Conservation (phyloP, 2,888 invertebrate genomes). For the Anarsia innoxiella region DNA sequence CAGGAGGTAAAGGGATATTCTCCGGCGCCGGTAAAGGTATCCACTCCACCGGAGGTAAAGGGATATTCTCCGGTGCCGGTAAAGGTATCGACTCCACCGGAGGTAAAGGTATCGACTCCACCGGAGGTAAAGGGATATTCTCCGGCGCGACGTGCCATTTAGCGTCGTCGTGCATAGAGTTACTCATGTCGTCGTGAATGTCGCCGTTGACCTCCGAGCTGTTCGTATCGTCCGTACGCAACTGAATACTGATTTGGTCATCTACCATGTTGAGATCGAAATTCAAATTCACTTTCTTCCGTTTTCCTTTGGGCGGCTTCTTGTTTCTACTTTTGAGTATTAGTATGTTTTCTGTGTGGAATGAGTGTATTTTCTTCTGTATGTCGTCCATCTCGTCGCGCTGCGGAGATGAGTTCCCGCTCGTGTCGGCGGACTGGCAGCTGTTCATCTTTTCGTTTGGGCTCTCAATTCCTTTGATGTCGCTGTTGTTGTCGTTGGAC, state of each 20-base stretch:
- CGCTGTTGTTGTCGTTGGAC: slow-evolving; percentile 37
- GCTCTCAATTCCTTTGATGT: slow-evolving; percentile 47
- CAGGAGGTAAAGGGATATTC: slow-evolving; percentile 59
- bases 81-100: slow-evolving; percentile 56
- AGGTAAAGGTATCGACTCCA: slow-evolving; percentile 62
- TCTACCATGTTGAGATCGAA: slow-evolving; percentile 72
- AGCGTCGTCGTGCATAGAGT: slow-evolving; percentile 37
- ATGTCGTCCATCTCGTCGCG: slow-evolving; percentile 77
- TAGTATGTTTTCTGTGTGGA: slow-evolving; percentile 78
- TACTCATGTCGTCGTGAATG: slow-evolving; percentile 43
- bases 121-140: slow-evolving; percentile 59
- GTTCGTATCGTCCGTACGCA: slow-evolving; percentile 52
- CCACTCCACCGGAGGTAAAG: too few relatives aligned
- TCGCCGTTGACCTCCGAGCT: slow-evolving; percentile 54
- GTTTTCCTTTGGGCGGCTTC: slow-evolving; percentile 68
- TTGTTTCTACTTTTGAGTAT: slow-evolving; percentile 77
- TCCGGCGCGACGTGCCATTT: slow-evolving; percentile 52
- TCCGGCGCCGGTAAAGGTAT: slow-evolving; percentile 47
- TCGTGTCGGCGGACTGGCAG: slow-evolving; percentile 63
- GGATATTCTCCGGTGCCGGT: slow-evolving; percentile 56
- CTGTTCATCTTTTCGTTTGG: slow-evolving; percentile 54
- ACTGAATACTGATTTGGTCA: slow-evolving; percentile 67
- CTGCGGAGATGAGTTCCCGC: slow-evolving; percentile 67
- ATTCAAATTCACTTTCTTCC: slow-evolving; percentile 71
- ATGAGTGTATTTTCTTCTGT: slow-evolving; percentile 77